Evolutionary conservation across 2,113 vertebrate genomes (phyloP).

Genomic region (mouse (Mus musculus)): DNA sequence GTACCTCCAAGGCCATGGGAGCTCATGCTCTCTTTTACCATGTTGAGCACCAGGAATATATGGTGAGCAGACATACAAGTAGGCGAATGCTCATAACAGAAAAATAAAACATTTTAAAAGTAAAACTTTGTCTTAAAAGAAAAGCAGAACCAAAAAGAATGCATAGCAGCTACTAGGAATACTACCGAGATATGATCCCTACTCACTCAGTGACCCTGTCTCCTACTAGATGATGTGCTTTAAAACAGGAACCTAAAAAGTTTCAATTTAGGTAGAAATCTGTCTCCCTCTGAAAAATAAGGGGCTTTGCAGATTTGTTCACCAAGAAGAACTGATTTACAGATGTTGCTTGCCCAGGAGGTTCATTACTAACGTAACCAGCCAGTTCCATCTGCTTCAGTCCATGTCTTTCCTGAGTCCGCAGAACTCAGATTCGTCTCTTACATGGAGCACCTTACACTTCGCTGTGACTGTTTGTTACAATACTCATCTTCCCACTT

Average conservation of each 20-base stretch:
- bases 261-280: neutral
- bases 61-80: neutral
- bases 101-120: neutral
- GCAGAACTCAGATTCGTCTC: neutral
- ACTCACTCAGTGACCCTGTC: neutral
- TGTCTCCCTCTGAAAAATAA: neutral
- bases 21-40: neutral
- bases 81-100: neutral
- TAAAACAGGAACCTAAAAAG: neutral
- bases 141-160: neutral
- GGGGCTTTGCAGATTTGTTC: neutral
- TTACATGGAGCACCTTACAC: neutral
- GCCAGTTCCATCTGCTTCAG: neutral
- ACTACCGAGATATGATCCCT: neutral
- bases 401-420: neutral
- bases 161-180: neutral
- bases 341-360: neutral
- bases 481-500: conserved; percentile 1
- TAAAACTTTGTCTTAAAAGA: neutral
- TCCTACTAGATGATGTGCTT: neutral
- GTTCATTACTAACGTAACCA: neutral
- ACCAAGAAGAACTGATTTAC: neutral
- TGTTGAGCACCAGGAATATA: neutral
- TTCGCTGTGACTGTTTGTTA: neutral
- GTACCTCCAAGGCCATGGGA: neutral